Evolutionary conservation across 2,888 invertebrate genomes (phyloP).

Genomic region (Lysandra bellargus): DNA sequence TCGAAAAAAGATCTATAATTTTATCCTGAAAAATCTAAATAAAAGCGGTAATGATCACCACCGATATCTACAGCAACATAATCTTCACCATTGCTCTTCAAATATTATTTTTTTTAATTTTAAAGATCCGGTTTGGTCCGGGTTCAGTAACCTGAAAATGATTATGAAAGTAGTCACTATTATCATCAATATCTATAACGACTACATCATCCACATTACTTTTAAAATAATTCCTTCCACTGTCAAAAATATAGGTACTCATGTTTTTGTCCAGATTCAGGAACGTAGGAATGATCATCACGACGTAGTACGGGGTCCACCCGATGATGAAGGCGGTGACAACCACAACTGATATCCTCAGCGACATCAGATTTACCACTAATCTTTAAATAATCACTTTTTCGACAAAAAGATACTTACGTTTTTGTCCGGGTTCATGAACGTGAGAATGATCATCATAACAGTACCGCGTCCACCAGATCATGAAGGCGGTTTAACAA

Average conservation of each 20-base stretch:
- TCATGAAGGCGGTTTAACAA: constrained; percentile 87
- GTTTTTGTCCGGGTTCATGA: constrained; percentile 85
- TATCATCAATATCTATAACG: too few relatives aligned
- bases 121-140: too few relatives aligned
- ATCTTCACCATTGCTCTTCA: too few relatives aligned
- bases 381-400: not conserved
- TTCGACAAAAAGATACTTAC: constrained; percentile 67
- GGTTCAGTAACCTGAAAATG: too few relatives aligned
- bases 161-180: too few relatives aligned
- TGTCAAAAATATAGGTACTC: constrained; percentile 43
- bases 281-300: constrained; percentile 91
- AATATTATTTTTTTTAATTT: too few relatives aligned
- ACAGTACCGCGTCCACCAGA: constrained; percentile 94
- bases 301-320: constrained; percentile 92
- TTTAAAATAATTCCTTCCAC: too few relatives aligned
- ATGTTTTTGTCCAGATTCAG: constrained; percentile 85
- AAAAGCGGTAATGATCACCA: not conserved
- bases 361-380: not conserved
- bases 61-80: not conserved
- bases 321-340: constrained; percentile 87
- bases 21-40: not conserved
- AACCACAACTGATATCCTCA: not conserved
- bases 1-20: not conserved
- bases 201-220: too few relatives aligned
- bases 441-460: constrained; percentile 90